Percentiles rank a stretch among this genome's conserved stretches.
These are phyloP conservation scores for Linurgus olivaceus DNA, from an alignment of 2,797 vertebrate species.

Conservation along the genomic window DNA sequence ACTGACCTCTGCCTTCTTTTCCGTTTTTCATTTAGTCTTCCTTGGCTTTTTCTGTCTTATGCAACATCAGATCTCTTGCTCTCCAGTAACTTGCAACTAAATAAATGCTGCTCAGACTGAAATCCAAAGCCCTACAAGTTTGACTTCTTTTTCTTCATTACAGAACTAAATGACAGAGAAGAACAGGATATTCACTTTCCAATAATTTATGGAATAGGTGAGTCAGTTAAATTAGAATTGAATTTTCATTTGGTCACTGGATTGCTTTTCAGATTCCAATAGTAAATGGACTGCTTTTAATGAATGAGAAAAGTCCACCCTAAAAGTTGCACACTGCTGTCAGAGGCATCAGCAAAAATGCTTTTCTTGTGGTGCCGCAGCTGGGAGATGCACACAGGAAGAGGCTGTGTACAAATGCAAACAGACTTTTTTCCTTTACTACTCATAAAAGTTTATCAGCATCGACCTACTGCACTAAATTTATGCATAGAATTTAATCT, in stretches of 20 bases:
- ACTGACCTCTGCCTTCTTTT: background rate
- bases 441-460: fast-evolving
- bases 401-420: background rate
- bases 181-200: conserved; percentile 87
- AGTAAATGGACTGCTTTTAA: background rate
- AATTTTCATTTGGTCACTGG: background rate
- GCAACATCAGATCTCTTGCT: background rate
- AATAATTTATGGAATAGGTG: conserved; percentile 91
- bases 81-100: background rate
- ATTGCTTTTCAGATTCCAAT: background rate
- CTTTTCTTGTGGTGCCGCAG: background rate
- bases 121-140: background rate
- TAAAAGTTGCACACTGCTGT: background rate
- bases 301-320: background rate
- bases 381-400: background rate
- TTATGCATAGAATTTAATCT: background rate
- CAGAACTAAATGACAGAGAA: conserved; percentile 90
- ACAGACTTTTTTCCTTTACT: background rate
- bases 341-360: background rate
- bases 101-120: background rate
- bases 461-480: background rate
- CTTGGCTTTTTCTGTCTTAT: background rate
- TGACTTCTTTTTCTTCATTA: background rate
- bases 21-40: background rate
- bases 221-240: conserved; percentile 53